Evolutionary conservation across 2,113 vertebrate species (phyloP).

Genomic region (Dasypus novemcinctus): DNA sequence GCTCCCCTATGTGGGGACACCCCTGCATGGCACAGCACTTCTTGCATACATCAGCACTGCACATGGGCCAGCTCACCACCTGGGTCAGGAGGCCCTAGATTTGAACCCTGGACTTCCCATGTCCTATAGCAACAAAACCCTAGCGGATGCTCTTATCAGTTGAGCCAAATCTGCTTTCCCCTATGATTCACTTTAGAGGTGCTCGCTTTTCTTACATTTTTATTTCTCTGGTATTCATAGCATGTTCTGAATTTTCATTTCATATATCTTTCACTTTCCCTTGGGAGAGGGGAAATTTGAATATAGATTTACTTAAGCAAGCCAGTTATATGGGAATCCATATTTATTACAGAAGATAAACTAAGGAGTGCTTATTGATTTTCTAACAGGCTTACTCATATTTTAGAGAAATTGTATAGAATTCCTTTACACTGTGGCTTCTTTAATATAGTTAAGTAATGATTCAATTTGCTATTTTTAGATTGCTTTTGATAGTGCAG

Average conservation of each 20-base stretch:
- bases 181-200: too few relatives aligned
- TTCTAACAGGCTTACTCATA: slow-evolving; percentile 11
- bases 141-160: too few relatives aligned
- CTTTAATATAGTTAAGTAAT: slow-evolving; percentile 18
- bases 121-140: too few relatives aligned
- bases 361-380: slow-evolving; percentile 23
- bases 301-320: background rate
- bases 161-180: too few relatives aligned
- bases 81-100: too few relatives aligned
- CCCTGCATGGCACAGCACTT: too few relatives aligned
- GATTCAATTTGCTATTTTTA: background rate
- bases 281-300: background rate
- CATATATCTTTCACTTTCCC: slow-evolving; percentile 3
- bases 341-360: slow-evolving; percentile 31
- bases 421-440: background rate
- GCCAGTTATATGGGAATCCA: background rate
- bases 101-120: too few relatives aligned
- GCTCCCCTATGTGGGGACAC: too few relatives aligned
- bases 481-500: background rate
- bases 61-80: too few relatives aligned
- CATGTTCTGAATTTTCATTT: background rate
- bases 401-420: slow-evolving; percentile 15
- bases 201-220: background rate
- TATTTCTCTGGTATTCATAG: background rate
- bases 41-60: too few relatives aligned